Conservation (phyloP, 2,888 invertebrate genomes). For the Lasioglossum figueresi region DNA sequence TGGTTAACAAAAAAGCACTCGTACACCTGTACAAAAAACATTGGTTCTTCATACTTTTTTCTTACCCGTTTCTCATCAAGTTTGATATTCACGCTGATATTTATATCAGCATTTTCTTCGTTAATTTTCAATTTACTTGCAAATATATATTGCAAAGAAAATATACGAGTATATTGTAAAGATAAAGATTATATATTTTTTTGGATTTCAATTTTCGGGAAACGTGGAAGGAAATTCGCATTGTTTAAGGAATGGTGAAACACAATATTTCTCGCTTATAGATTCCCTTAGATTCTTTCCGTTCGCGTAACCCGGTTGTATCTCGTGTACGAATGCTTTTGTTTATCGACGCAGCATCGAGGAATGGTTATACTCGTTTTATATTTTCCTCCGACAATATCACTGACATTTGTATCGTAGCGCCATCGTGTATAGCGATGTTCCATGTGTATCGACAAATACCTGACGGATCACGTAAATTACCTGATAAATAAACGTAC, state of each 20-base stretch:
- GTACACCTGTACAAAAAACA: background rate
- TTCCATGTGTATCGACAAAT: constrained; percentile 33
- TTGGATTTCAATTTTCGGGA: background rate
- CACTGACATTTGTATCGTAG: constrained; percentile 41
- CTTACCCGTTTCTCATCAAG: too few species aligned
- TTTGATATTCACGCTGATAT: too few species aligned
- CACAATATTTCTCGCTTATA: background rate
- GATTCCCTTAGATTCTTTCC: background rate
- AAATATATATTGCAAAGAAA: too few species aligned
- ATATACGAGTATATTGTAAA: too few species aligned
- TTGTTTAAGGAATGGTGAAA: background rate
- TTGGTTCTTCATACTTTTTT: background rate
- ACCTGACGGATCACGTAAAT: constrained; percentile 22
- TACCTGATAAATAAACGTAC: constrained; percentile 23
- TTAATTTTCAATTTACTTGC: too few species aligned
- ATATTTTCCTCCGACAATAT: constrained; percentile 34
- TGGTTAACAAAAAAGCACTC: background rate
- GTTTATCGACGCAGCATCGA: background rate
- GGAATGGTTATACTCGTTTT: constrained; percentile 19
- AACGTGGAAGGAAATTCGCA: background rate
- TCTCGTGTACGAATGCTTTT: background rate
- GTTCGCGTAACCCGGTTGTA: background rate
- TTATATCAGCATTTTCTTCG: too few species aligned
- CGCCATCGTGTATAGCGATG: constrained; percentile 32
- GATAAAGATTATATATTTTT: background rate